Percentiles rank a stretch among this genome's conserved stretches.
phyloP scores from a whole-genome alignment of 2,888 invertebrate genomes.

The Gymnoscelis rufifasciata region DNA sequence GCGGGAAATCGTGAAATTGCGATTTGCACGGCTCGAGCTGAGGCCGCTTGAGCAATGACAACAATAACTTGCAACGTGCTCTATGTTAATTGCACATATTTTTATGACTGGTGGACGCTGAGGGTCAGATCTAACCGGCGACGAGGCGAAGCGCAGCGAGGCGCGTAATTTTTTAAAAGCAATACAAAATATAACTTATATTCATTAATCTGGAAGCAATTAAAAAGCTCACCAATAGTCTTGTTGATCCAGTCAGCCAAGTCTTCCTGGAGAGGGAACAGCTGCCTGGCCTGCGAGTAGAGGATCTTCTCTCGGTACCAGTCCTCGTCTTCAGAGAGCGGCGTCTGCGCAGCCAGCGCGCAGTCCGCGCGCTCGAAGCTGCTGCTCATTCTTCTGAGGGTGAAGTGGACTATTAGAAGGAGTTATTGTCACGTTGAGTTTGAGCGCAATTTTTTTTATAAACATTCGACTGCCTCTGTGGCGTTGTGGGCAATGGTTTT shows the following conservation, averaged over 20 bases:
- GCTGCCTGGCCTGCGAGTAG: slow-evolving; percentile 86
- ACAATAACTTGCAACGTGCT: neutral
- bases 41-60: slow-evolving; percentile 17
- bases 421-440: neutral
- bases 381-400: slow-evolving; percentile 60
- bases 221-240: slow-evolving; percentile 86
- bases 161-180: too few relatives aligned
- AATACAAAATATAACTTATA: too few relatives aligned
- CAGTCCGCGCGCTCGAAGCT: slow-evolving; percentile 72
- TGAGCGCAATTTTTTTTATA: too few relatives aligned
- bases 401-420: neutral
- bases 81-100: too few relatives aligned
- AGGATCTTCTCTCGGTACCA: slow-evolving; percentile 86
- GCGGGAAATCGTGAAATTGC: slow-evolving; percentile 56
- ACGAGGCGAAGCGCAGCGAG: too few relatives aligned
- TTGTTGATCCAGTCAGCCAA: slow-evolving; percentile 93
- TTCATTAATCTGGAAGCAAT: too few relatives aligned
- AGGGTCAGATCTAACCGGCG: too few relatives aligned
- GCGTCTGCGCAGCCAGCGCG: slow-evolving; percentile 73
- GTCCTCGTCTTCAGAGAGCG: slow-evolving; percentile 80
- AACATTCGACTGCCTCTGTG: too few relatives aligned
- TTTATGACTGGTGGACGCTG: too few relatives aligned
- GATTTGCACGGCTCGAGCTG: slow-evolving; percentile 41
- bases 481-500: too few relatives aligned
- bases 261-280: slow-evolving; percentile 91